Evolutionary conservation across 2,888 invertebrate genomes (phyloP).

Genomic region (Rhopalosiphum nymphaeae): DNA sequence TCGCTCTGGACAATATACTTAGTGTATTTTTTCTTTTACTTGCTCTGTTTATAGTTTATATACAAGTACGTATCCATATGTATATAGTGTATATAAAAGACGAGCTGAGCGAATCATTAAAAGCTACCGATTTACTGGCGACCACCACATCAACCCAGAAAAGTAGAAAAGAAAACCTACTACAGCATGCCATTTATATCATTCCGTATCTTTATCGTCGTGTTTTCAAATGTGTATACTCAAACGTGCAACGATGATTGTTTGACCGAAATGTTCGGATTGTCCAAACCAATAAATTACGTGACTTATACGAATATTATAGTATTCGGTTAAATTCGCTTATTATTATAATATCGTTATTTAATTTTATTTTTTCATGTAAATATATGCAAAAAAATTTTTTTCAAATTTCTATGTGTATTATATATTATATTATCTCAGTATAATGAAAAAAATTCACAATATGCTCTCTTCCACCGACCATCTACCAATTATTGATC

Average conservation of each 20-base stretch:
- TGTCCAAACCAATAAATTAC: conserved; percentile 51
- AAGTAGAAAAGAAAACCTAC: conserved; percentile 51
- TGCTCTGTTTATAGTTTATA: background rate
- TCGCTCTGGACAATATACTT: conserved; percentile 11
- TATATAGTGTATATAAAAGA: background rate
- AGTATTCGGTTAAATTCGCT: background rate
- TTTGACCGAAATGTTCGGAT: conserved; percentile 53
- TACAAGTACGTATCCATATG: background rate
- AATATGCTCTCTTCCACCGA: background rate
- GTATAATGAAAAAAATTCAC: background rate
- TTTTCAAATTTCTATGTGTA: background rate
- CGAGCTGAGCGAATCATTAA: conserved; percentile 52
- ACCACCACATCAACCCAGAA: conserved; percentile 14
- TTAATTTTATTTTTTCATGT: background rate
- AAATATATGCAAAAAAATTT: background rate
- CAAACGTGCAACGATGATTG: conserved; percentile 39
- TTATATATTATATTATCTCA: background rate
- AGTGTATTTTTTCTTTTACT: conserved; percentile 18
- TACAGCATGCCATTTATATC: conserved; percentile 47
- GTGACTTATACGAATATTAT: background rate
- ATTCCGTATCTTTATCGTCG: conserved; percentile 52
- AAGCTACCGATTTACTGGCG: conserved; percentile 56
- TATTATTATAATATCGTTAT: conserved; percentile 7
- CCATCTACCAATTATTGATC: background rate
- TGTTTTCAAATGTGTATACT: conserved; percentile 23